Percentiles rank a stretch among this genome's conserved stretches.
These are phyloP conservation scores for Cheilosia vernalis DNA, from an alignment of 2,888 invertebrate genomes.

Conservation along the genomic window DNA sequence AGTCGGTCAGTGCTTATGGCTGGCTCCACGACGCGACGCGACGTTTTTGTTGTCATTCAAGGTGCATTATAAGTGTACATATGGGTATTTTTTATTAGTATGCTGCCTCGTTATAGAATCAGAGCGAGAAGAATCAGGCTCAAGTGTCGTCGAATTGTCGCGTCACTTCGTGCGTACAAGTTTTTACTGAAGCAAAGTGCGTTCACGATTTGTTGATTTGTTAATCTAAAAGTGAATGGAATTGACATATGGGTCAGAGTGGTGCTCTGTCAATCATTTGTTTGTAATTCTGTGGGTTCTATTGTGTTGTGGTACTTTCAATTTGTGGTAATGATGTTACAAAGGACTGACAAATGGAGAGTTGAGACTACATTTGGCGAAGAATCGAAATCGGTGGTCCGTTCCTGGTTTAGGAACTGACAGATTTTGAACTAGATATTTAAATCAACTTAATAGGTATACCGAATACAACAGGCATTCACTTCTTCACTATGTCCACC, in stretches of 20 bases:
- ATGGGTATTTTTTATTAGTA: constrained; percentile 33
- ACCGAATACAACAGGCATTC: no score
- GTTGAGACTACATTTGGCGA: no score
- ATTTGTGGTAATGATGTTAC: no score
- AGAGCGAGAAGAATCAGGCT: constrained; percentile 33
- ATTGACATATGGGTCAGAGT: constrained; percentile 59
- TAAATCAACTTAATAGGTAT: no score
- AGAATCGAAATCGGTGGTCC: no score
- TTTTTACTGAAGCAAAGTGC: constrained; percentile 38
- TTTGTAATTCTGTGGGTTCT: constrained; percentile 2
- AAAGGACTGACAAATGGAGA: no score
- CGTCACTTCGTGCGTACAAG: constrained; percentile 14
- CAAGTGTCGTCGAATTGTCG: constrained; percentile 12
- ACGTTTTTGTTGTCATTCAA: constrained; percentile 49
- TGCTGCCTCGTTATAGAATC: constrained; percentile 57
- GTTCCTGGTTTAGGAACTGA: no score
- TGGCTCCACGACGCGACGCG: not conserved
- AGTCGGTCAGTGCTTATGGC: constrained; percentile 16
- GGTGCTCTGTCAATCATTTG: constrained; percentile 14
- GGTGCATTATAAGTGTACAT: constrained; percentile 23
- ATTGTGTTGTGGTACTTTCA: not conserved
- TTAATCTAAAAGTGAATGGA: constrained; percentile 45
- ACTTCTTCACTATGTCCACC: no score
- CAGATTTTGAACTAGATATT: no score
- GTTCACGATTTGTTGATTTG: constrained; percentile 41